Base-by-base conservation (phyloP, 2,797 vertebrate genomes). In the Hyperoplus lanceolatus region DNA sequence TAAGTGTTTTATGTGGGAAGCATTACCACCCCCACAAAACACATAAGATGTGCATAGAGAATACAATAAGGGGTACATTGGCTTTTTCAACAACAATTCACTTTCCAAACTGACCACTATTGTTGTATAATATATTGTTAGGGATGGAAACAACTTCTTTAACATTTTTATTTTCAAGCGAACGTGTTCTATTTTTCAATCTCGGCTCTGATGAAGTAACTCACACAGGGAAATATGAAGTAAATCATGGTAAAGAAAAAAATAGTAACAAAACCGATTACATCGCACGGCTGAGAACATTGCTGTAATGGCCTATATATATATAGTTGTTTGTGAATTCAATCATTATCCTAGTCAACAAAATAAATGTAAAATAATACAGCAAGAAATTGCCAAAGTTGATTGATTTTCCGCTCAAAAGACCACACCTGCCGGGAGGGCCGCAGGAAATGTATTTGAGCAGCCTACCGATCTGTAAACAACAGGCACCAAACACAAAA, bases 341-440 rank as follows among this genome's bases (percentile, higher is more conserved):
- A 64, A 75, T 91, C 77, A 55, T 8, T 75, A 51, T 50, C 42
- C 39, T 21, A 43, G 53, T 75, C 42, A 48, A 77, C 49, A 48
- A 76, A 82, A 76, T 54, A 71, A 29, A 79, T 70, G 58, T 70
- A 49, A 87, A 80, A 72, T 39, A 74, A 77, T 64, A 58, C 9
- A 5, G 36, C 56, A n/a, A 79, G 60, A 81, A 75, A 62, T 58
- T 77, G 73, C 43, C 18, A 74, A 55, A 70, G 51, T 62, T 69
- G 66, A 87, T 73, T 63, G 75, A 83, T 85, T 90, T 88, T 73
- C 60, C 14, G 8, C 62, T 72, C 54, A 78, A 84, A 86, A 13
- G 50, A 65, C 55, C 48, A 55, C 84, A 86, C 84, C 73, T 82
- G 80, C 57, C 65, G 39, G 59, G 48, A 15, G 59, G 61, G 36